A percentile compares a stretch with the other conserved stretches of the same genome.
These are phyloP conservation scores for Drosophila diplacantha DNA, from an alignment of 2,888 invertebrate genomes.

Conservation along the genomic window DNA sequence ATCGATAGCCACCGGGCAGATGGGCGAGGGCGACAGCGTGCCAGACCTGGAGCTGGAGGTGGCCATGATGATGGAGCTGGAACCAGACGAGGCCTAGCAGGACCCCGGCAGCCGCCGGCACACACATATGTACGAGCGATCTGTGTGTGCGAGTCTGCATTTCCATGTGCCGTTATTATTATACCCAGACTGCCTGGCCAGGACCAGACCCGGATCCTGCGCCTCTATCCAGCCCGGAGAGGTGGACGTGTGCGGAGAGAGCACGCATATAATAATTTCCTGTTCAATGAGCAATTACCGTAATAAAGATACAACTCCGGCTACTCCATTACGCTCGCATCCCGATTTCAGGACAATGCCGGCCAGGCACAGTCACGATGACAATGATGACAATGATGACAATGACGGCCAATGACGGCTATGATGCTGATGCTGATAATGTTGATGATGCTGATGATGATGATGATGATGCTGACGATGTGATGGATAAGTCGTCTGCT, in stretches of 20 bases:
- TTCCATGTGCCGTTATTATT: slow-evolving; percentile 3
- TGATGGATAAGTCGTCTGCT: not conserved
- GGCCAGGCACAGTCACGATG: slow-evolving; percentile 7
- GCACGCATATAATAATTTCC: slow-evolving; percentile 70
- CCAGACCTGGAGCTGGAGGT: not conserved
- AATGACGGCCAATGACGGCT: slow-evolving; percentile 5
- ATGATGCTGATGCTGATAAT: not conserved
- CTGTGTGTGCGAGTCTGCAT: not conserved
- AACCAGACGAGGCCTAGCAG: not conserved
- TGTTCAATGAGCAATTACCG: slow-evolving; percentile 70
- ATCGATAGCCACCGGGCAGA: slow-evolving; percentile 13
- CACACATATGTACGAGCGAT: not conserved
- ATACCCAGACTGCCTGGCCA: not conserved
- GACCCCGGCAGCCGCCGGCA: too few species aligned
- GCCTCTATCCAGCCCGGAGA: slow-evolving; percentile 7
- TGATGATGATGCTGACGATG: not conserved
- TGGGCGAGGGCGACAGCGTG: slow-evolving; percentile 47
- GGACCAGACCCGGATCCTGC: not conserved
- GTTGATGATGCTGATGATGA: slow-evolving; percentile 2
- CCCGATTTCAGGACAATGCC: slow-evolving; percentile 14
- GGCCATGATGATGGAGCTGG: not conserved
- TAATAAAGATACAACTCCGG: slow-evolving; percentile 63
- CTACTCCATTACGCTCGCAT: slow-evolving; percentile 48
- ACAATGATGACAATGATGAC: slow-evolving; percentile 3
- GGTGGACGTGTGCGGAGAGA: not conserved